These are phyloP conservation scores for Sturnus vulgaris DNA, from an alignment of 2,113 vertebrate species.

Conservation along the genomic window DNA sequence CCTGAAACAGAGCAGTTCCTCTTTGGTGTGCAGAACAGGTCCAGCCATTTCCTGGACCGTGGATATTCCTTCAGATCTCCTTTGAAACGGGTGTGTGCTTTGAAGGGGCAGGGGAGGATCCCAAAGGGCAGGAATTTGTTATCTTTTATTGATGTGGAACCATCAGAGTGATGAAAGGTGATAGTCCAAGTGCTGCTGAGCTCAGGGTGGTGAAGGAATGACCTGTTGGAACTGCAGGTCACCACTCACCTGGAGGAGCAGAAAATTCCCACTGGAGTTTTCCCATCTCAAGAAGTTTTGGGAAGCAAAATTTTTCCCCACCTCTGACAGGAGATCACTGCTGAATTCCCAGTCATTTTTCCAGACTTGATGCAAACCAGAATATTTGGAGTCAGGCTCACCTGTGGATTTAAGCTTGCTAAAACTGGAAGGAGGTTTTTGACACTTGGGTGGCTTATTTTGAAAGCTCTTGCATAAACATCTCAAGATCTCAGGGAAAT, in stretches of 20 bases:
- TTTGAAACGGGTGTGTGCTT: not conserved
- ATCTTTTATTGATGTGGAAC: not conserved
- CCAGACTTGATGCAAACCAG: not conserved
- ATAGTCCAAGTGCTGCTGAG: not conserved
- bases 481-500: not conserved
- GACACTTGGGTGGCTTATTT: not conserved
- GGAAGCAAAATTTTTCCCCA: not conserved
- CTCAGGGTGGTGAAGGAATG: not conserved
- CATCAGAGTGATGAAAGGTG: not conserved
- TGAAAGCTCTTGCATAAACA: not conserved
- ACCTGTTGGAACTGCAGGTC: not conserved
- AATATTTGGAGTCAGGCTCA: not conserved
- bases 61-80: not conserved
- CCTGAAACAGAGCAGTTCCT: not conserved
- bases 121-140: not conserved
- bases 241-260: not conserved
- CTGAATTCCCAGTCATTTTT: not conserved
- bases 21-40: not conserved
- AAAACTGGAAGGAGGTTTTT: not conserved
- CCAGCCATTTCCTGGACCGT: not conserved
- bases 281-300: not conserved
- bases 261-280: not conserved
- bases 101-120: not conserved
- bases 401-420: not conserved
- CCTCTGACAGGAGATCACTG: not conserved